These are phyloP conservation scores for Clamator glandarius DNA, from an alignment of 2,797 vertebrate genomes.

Conservation along the genomic window DNA sequence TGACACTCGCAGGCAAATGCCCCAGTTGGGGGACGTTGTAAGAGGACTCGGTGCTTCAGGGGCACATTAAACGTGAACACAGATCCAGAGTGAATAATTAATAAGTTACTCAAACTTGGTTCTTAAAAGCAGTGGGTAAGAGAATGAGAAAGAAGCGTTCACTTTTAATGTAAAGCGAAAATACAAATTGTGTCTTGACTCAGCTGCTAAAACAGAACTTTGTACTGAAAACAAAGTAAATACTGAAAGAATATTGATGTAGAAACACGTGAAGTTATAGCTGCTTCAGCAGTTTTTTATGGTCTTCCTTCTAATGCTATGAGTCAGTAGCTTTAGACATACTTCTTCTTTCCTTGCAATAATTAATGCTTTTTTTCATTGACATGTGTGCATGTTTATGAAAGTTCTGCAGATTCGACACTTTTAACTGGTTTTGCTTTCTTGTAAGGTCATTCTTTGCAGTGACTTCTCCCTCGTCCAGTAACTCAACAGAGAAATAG, in stretches of 20 bases:
- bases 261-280: neutral
- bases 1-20: constrained; percentile 45
- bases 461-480: constrained; percentile 40
- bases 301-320: neutral
- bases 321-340: constrained; percentile 26
- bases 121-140: constrained; percentile 6
- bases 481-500: constrained; percentile 58
- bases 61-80: neutral
- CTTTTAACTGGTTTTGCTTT: constrained; percentile 64
- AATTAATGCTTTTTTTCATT: constrained; percentile 30
- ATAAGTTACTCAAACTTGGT: neutral
- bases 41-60: constrained; percentile 3
- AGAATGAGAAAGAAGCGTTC: constrained; percentile 6
- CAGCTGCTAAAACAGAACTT: neutral
- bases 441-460: constrained; percentile 58
- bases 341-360: constrained; percentile 16
- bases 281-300: neutral
- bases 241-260: neutral
- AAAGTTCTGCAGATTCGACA: constrained; percentile 16
- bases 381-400: neutral
- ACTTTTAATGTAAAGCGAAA: neutral
- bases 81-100: constrained; percentile 8
- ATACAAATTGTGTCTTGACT: neutral
- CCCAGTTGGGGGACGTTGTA: neutral
- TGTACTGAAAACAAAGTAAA: neutral